phyloP scores from a whole-genome alignment of 2,888 invertebrate genomes.

The Eristalinus sepulchralis region DNA sequence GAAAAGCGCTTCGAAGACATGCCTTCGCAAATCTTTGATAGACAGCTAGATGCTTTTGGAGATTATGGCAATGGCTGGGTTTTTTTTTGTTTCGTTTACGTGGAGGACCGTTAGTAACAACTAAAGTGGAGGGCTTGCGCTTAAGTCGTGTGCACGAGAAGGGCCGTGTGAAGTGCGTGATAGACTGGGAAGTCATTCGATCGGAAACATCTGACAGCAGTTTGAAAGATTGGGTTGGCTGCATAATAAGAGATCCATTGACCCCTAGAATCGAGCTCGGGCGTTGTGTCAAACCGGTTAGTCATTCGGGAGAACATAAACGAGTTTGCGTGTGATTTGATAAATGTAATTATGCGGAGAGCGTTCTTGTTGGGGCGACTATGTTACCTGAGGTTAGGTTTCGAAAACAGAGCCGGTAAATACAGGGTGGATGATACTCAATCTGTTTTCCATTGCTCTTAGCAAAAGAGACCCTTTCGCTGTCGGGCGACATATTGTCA shows the following conservation, averaged over 20 bases:
- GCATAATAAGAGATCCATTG: neutral
- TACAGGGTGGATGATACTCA: neutral
- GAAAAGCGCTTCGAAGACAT: slow-evolving; percentile 10
- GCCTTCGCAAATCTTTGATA: slow-evolving; percentile 3
- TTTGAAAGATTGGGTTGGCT: neutral
- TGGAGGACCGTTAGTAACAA: slow-evolving; percentile 40
- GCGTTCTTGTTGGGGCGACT: neutral
- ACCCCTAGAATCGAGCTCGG: neutral
- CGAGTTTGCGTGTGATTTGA: neutral
- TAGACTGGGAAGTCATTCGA: neutral
- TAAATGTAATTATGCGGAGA: neutral
- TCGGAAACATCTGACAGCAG: neutral
- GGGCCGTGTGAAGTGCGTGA: slow-evolving; percentile 37
- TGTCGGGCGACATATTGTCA: too few species aligned
- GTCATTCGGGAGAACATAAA: neutral
- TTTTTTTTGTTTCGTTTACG: neutral
- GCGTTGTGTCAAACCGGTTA: neutral
- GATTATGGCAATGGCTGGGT: neutral
- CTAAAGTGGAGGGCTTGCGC: neutral
- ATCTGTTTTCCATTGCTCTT: too few species aligned
- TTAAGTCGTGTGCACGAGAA: neutral
- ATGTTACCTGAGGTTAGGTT: neutral
- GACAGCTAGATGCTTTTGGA: slow-evolving; percentile 39
- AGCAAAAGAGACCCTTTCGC: too few species aligned
- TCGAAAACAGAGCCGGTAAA: neutral